A percentile compares a stretch with the other conserved stretches of the same genome.
These are phyloP conservation scores for Chaetodon auriga DNA, from an alignment of 2,113 vertebrate species.

Conservation along the genomic window DNA sequence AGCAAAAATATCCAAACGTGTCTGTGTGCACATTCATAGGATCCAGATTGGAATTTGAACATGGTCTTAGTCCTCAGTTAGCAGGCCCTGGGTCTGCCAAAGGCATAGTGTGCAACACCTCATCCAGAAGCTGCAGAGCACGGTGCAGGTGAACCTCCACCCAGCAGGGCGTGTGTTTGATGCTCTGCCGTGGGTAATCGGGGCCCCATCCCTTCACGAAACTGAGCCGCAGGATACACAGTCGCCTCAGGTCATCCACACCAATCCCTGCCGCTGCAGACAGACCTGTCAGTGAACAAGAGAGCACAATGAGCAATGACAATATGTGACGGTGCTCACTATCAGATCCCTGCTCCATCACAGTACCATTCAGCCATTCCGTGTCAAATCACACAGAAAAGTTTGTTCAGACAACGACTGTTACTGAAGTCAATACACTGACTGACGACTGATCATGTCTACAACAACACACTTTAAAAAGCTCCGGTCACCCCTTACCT, in stretches of 20 bases:
- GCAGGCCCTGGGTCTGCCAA: conserved; percentile 81
- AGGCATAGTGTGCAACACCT: conserved; percentile 88
- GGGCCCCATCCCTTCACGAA: conserved; percentile 89
- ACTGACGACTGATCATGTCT: not conserved
- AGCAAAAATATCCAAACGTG: conserved; percentile 29
- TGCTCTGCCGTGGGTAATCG: conserved; percentile 86
- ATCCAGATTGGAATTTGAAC: conserved; percentile 37
- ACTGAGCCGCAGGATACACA: conserved; percentile 86
- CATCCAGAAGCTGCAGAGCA: conserved; percentile 85
- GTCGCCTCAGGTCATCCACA: conserved; percentile 83
- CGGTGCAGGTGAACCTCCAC: conserved; percentile 87
- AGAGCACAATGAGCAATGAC: not conserved
- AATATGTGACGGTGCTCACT: not conserved
- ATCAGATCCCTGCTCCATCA: not conserved
- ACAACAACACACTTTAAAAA: no score
- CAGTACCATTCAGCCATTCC: not conserved
- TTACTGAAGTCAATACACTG: not conserved
- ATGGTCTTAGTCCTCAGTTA: conserved; percentile 65
- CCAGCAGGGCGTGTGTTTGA: conserved; percentile 89
- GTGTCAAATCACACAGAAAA: not conserved
- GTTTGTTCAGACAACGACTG: not conserved
- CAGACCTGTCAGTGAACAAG: conserved; percentile 71
- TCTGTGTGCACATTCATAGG: conserved; percentile 51
- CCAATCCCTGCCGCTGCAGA: conserved; percentile 86
- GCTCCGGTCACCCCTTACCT: not conserved